Evolutionary conservation across 2,888 invertebrate species (phyloP).

Genomic region (Oscheius sp.): DNA sequence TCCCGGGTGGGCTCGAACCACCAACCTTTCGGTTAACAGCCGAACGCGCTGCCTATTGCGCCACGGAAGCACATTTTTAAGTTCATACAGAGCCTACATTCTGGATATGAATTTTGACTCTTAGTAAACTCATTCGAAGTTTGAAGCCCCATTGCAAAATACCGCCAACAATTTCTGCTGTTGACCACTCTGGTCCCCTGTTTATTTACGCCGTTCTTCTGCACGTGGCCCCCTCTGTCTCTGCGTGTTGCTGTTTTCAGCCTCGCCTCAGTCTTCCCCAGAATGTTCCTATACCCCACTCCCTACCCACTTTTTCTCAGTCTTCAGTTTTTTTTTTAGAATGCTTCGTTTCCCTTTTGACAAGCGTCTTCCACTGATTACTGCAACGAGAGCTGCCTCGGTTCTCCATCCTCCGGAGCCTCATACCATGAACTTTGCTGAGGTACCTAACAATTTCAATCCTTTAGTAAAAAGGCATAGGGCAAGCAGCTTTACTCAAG

Average conservation of each 20-base stretch:
- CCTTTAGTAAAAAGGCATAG: not conserved
- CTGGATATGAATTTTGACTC: no score
- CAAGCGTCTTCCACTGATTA: slow-evolving; percentile 1
- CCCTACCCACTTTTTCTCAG: not conserved
- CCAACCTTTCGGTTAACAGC: slow-evolving; percentile 74
- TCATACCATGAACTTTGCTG: not conserved
- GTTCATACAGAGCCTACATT: no score
- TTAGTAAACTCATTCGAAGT: no score
- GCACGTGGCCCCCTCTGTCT: no score
- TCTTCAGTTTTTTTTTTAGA: not conserved
- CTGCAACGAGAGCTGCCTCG: not conserved
- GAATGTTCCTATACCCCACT: not conserved
- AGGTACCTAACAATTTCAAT: not conserved
- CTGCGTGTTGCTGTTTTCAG: not conserved
- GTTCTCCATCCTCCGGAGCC: slow-evolving; percentile 12
- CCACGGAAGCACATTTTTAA: no score
- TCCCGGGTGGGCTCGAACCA: slow-evolving; percentile 78
- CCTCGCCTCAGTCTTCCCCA: not conserved
- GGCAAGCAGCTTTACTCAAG: slow-evolving; percentile 47
- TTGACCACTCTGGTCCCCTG: no score
- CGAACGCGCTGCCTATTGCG: slow-evolving; percentile 71
- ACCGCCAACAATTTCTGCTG: no score
- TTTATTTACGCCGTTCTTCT: no score
- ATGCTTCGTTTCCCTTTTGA: not conserved
- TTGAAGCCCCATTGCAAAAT: no score